These are phyloP conservation scores for Aselliscus stoliczkanus DNA, from an alignment of 2,797 vertebrate genomes.

Conservation along the genomic window DNA sequence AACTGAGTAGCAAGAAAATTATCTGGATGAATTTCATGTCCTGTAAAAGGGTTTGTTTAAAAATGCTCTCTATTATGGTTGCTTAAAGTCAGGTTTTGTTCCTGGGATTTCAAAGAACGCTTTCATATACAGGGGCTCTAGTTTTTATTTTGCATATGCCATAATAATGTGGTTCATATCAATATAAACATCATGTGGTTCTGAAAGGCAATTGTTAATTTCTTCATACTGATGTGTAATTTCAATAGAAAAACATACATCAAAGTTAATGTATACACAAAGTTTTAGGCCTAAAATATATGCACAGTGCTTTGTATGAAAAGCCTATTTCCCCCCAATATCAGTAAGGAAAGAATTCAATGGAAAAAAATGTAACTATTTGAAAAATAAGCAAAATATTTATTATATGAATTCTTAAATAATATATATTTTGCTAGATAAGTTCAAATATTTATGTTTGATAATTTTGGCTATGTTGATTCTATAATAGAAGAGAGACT, in stretches of 20 bases:
- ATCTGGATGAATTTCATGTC: background rate
- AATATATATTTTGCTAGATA: background rate
- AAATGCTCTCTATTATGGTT: background rate
- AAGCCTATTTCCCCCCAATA: background rate
- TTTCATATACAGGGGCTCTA: background rate
- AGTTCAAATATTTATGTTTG: background rate
- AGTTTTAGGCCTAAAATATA: constrained; percentile 58
- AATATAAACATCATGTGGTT: constrained; percentile 53
- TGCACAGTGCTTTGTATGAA: constrained; percentile 52
- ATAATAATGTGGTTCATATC: constrained; percentile 35
- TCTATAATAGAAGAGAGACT: background rate
- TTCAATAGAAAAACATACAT: constrained; percentile 43
- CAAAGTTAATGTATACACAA: constrained; percentile 64
- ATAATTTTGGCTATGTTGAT: background rate
- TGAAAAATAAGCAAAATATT: constrained; percentile 4
- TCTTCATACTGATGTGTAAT: constrained; percentile 49
- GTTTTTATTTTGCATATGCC: constrained; percentile 37
- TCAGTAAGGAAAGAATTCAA: constrained; percentile 15
- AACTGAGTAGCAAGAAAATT: constrained; percentile 9
- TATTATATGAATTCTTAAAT: background rate
- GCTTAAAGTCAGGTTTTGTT: background rate
- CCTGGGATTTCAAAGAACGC: constrained; percentile 5
- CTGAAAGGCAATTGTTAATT: constrained; percentile 67
- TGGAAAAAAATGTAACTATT: background rate
- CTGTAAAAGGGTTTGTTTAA: constrained; percentile 20